Percentiles rank a stretch among this genome's conserved stretches.
Evolutionary conservation across 2,888 invertebrate species (phyloP).

Genomic region (Sarcophaga variegata): DNA sequence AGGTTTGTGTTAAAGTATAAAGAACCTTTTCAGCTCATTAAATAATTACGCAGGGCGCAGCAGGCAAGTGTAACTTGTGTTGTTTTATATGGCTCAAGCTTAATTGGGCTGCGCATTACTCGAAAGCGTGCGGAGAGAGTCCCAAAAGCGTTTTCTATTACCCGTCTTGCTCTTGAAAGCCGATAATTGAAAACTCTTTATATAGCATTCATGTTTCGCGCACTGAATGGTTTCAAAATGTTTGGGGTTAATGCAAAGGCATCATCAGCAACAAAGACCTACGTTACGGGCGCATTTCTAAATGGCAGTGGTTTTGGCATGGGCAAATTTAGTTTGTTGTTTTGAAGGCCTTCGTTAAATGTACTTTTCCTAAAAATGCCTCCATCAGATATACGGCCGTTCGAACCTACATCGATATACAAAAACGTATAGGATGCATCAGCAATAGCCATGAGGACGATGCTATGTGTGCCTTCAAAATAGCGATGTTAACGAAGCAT

Average conservation of each 20-base stretch:
- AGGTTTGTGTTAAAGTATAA: too few relatives aligned
- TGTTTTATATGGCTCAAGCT: too few relatives aligned
- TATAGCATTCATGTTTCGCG: constrained; percentile 7
- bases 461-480: constrained; percentile 21
- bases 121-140: too few relatives aligned
- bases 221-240: constrained; percentile 20
- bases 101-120: too few relatives aligned
- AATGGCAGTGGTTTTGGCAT: constrained; percentile 6
- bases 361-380: constrained; percentile 28
- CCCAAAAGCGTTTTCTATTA: too few relatives aligned
- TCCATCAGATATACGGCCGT: constrained; percentile 23
- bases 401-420: neutral
- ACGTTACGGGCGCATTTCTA: constrained; percentile 9
- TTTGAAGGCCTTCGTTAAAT: constrained; percentile 19
- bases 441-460: constrained; percentile 28
- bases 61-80: too few relatives aligned
- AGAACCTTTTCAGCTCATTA: too few relatives aligned
- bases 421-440: constrained; percentile 27
- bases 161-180: too few relatives aligned
- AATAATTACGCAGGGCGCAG: too few relatives aligned
- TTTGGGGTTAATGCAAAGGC: constrained; percentile 14
- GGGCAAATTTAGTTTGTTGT: constrained; percentile 30
- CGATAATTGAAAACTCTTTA: neutral
- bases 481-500: too few relatives aligned
- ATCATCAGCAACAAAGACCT: constrained; percentile 32